Evolutionary conservation across 2,113 vertebrate species (phyloP), one percentile per base, ranked within the genome.

Genomic region (Caretta caretta): DNA sequence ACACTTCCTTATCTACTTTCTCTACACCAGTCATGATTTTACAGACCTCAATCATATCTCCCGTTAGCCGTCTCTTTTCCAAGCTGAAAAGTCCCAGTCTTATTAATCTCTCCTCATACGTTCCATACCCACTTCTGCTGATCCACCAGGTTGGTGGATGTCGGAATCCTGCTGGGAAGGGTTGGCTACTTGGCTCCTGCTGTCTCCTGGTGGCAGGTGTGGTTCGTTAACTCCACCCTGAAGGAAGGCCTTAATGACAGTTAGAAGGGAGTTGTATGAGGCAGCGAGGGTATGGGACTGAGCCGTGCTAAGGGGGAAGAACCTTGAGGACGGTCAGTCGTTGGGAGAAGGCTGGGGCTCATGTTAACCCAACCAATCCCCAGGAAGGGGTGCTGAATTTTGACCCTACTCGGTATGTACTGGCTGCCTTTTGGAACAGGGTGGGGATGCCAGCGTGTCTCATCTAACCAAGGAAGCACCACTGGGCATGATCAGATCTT

Each of bases 231-330:
- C 1, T 1, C 5, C 14, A 24, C 19, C 46, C 50, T 83, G 75
- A 38, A 6, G 0, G 4, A 59, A 81, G 6, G 2, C 80, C 35
- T 31, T 24, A 42, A 53, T 10, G 11, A 4, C 0, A 90, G 59
- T 35, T 17, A 31, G 75, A 82, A 83, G 11, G 22, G 4, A 72
- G 51, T 25, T 6, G 1, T 3, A 48, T 16, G 24, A 48, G 42
- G 75, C 42, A 14, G 13, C 6, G 0, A 27, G 75, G 10, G 42
- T 14, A 0, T 8, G 38, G 46, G 42, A 24, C n/a, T 72, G 62
- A 86, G 1, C 2, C 49, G 6, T 75, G 48, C 27, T 17, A 3
- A 7, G 0, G 2, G 3, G 3, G 79, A 14, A 51, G 9, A 69
- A 31, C 22, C 35, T 51, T 35, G 48, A 78, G 48, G 91, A 9